Conservation (phyloP, 30 jellyfish, hydroid and myxozoan species). For the Pelagia noctiluca region DNA sequence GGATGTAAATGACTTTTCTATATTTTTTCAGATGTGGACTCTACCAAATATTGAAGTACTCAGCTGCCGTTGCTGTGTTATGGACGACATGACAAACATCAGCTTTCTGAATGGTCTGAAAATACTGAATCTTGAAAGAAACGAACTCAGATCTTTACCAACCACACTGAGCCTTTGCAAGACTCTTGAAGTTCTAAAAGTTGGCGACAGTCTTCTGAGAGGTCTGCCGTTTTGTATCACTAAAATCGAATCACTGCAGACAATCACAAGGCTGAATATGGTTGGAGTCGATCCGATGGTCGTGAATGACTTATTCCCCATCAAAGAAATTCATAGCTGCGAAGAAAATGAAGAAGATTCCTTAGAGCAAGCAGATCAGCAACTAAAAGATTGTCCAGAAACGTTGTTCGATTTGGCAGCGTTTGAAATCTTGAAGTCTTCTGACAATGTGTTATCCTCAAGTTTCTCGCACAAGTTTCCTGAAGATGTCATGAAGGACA, state of each 20-base stretch:
- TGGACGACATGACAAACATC: not conserved
- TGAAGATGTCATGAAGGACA: not conserved
- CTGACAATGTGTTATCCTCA: not conserved
- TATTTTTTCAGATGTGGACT: not conserved
- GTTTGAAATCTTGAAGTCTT: not conserved
- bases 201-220: not conserved
- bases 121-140: not conserved
- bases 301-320: not conserved
- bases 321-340: not conserved
- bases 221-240: not conserved
- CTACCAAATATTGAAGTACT: conserved; percentile 6
- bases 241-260: not conserved
- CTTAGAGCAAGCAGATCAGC: not conserved
- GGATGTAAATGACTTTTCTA: too few species aligned
- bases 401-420: not conserved
- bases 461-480: not conserved
- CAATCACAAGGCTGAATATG: not conserved
- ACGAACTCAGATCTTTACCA: not conserved
- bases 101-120: not conserved
- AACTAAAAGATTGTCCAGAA: not conserved
- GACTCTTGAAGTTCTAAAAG: not conserved
- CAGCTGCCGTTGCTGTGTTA: not conserved
- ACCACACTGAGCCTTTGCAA: not conserved
- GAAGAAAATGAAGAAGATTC: not conserved
- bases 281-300: not conserved